phyloP scores from a whole-genome alignment of 2,113 vertebrate genomes.

The Pyxicephalus adspersus region DNA sequence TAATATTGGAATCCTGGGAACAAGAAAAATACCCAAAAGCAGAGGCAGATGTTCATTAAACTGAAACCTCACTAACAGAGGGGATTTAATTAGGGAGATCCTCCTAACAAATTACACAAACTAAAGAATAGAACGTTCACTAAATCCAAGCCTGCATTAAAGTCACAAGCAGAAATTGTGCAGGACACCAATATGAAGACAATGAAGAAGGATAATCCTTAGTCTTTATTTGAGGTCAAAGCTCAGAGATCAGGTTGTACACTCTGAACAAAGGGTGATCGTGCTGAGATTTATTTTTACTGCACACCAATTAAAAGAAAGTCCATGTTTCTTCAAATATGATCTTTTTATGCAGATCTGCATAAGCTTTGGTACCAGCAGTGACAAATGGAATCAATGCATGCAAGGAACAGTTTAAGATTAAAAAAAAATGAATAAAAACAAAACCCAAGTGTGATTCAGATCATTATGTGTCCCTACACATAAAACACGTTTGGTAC shows the following conservation, averaged over 20 bases:
- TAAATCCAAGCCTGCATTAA: conserved; percentile 4
- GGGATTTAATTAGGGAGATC: conserved; percentile 63
- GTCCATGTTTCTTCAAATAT: too few species aligned
- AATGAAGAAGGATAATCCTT: conserved; percentile 36
- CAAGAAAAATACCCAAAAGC: conserved; percentile 36
- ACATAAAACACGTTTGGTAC: neutral
- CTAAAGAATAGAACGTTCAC: conserved; percentile 56
- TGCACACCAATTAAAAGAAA: neutral
- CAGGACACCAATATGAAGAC: conserved; percentile 44
- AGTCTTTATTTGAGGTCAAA: conserved; percentile 3
- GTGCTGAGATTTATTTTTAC: neutral
- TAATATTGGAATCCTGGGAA: neutral
- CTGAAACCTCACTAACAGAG: conserved; percentile 57
- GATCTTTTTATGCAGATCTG: too few species aligned
- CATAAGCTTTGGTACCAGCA: too few species aligned
- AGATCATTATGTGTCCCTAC: neutral
- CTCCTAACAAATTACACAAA: conserved; percentile 61
- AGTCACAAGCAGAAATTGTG: conserved; percentile 15
- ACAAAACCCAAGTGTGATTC: too few species aligned
- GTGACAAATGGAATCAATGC: too few species aligned
- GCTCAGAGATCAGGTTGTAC: neutral
- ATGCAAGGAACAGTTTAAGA: too few species aligned
- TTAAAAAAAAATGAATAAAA: too few species aligned
- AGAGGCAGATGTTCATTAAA: conserved; percentile 45
- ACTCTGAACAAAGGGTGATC: neutral